Evolutionary conservation across 2,888 invertebrate species (phyloP).

Genomic region (Ophion ellenae): DNA sequence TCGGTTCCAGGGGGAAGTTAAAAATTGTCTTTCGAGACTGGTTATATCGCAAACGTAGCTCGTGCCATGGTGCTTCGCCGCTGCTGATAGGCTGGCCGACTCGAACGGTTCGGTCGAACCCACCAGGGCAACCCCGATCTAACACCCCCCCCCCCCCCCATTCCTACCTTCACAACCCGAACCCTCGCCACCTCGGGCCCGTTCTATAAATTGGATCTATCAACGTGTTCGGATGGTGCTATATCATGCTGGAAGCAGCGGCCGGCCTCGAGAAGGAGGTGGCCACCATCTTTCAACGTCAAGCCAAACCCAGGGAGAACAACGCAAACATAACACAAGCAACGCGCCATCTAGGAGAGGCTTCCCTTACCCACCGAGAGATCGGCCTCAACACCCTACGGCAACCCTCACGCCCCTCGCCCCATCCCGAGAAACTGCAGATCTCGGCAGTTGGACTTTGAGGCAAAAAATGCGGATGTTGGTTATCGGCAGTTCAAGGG

Average conservation of each 20-base stretch:
- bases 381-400: constrained; percentile 52
- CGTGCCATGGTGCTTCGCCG: constrained; percentile 34
- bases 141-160: neutral
- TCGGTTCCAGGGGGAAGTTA: constrained; percentile 64
- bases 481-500: neutral
- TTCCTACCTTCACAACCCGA: neutral
- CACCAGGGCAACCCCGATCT: constrained; percentile 2
- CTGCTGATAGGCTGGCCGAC: constrained; percentile 37
- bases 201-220: constrained; percentile 83
- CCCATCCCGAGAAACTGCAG: neutral
- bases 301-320: constrained; percentile 72
- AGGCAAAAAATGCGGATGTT: neutral
- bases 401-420: neutral
- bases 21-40: constrained; percentile 69
- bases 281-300: constrained; percentile 82
- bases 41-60: constrained; percentile 42
- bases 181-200: constrained; percentile 64
- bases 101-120: constrained; percentile 54
- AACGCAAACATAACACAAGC: constrained; percentile 68
- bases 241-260: constrained; percentile 81
- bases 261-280: constrained; percentile 78
- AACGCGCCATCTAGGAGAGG: constrained; percentile 55
- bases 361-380: constrained; percentile 70
- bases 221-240: constrained; percentile 82
- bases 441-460: constrained; percentile 39